phyloP scores from a whole-genome alignment of 2,888 invertebrate genomes.

The Trichacis sp. region DNA sequence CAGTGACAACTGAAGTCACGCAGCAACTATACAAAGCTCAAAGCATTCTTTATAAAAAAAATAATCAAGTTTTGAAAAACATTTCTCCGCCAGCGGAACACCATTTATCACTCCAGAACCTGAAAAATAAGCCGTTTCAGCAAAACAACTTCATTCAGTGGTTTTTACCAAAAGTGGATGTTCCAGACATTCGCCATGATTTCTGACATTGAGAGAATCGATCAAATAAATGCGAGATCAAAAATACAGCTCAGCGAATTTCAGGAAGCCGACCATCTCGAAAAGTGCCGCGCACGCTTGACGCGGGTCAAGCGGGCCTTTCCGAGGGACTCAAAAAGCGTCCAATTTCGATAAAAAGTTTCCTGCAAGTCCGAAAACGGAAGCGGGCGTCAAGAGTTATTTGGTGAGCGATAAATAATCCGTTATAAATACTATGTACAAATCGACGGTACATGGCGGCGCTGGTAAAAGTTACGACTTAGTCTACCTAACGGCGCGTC shows the following conservation, averaged over 20 bases:
- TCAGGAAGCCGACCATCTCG: conserved; percentile 4
- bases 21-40: too few relatives aligned
- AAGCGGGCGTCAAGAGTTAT: conserved; percentile 8
- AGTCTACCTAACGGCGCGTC: conserved; percentile 48
- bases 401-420: conserved; percentile 44
- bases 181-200: too few relatives aligned
- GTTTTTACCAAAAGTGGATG: too few relatives aligned
- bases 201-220: too few relatives aligned
- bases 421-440: conserved; percentile 68
- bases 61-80: too few relatives aligned
- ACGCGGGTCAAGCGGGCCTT: conserved; percentile 58
- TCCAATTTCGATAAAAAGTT: not conserved
- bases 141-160: too few relatives aligned
- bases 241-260: not conserved
- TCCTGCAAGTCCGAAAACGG: conserved; percentile 61
- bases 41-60: too few relatives aligned
- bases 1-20: too few relatives aligned
- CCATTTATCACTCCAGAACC: too few relatives aligned
- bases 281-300: conserved; percentile 41
- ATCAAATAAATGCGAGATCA: too few relatives aligned
- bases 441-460: conserved; percentile 63
- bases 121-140: too few relatives aligned
- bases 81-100: too few relatives aligned
- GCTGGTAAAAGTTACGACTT: conserved; percentile 46
- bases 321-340: conserved; percentile 32